These are phyloP conservation scores for Lymantria dispar DNA, from an alignment of 2,888 invertebrate species.

Conservation along the genomic window DNA sequence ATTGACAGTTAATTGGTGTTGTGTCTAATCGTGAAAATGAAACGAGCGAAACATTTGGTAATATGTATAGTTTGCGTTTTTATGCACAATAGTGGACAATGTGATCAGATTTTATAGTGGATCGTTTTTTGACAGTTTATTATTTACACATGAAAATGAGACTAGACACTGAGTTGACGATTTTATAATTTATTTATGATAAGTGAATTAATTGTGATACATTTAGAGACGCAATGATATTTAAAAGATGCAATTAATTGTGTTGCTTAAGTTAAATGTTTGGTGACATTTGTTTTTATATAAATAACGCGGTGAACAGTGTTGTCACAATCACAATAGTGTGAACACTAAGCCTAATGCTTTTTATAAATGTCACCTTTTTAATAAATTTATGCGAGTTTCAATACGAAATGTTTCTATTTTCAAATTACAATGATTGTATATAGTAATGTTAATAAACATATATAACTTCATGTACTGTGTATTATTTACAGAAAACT, in stretches of 20 bases:
- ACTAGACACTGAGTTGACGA: conserved; percentile 73
- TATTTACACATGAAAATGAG: conserved; percentile 69
- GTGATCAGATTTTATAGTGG: conserved; percentile 76
- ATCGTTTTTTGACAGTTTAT: conserved; percentile 77
- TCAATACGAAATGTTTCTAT: conserved; percentile 75
- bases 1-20: conserved; percentile 71
- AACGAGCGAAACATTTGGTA: conserved; percentile 61
- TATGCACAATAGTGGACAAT: conserved; percentile 75
- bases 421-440: conserved; percentile 78
- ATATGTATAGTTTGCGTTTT: conserved; percentile 70
- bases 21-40: conserved; percentile 68
- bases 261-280: conserved; percentile 53
- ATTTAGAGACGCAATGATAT: conserved; percentile 60
- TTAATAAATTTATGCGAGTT: conserved; percentile 71
- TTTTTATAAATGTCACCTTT: conserved; percentile 63
- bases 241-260: conserved; percentile 56
- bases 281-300: conserved; percentile 57
- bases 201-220: conserved; percentile 80
- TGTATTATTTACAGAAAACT: conserved; percentile 7
- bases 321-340: conserved; percentile 49
- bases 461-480: conserved; percentile 59
- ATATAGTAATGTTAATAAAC: conserved; percentile 81
- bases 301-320: conserved; percentile 40
- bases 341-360: conserved; percentile 65
- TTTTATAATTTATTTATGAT: conserved; percentile 80